Percentiles rank a stretch among this genome's conserved stretches.
Conservation (phyloP, 2,888 invertebrate genomes). For the Sepiola atlantica region DNA sequence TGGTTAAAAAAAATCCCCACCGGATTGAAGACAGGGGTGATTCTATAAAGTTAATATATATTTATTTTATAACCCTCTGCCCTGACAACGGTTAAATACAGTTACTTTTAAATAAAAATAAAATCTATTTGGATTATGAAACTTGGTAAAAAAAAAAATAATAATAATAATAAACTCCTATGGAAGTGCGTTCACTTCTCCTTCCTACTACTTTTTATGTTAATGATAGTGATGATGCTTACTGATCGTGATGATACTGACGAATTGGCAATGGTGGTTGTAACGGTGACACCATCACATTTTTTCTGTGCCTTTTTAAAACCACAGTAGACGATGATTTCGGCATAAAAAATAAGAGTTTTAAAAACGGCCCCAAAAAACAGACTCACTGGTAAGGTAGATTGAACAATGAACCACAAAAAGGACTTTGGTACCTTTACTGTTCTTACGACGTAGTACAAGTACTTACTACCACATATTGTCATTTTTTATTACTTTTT, state of each 20-base stretch:
- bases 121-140: not conserved
- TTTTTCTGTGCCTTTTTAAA: conserved; percentile 20
- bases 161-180: not conserved
- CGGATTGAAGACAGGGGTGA: no score
- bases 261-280: not conserved
- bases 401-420: not conserved
- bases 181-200: conserved; percentile 5
- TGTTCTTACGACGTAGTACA: not conserved
- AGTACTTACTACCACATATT: conserved; percentile 32
- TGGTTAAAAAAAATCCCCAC: no score
- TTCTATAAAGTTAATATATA: no score
- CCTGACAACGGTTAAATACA: not conserved
- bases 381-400: conserved; percentile 19
- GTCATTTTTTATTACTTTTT: not conserved
- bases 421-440: not conserved
- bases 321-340: conserved; percentile 10
- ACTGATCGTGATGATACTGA: not conserved
- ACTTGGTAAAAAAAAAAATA: not conserved
- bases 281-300: not conserved
- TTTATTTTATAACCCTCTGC: not conserved
- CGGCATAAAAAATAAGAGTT: not conserved
- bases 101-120: not conserved
- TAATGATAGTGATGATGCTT: not conserved
- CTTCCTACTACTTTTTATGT: conserved; percentile 10
- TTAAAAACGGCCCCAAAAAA: not conserved